These are phyloP conservation scores for Drosophila sp. DNA, from an alignment of 1,140 invertebrate genomes.

Conservation along the genomic window DNA sequence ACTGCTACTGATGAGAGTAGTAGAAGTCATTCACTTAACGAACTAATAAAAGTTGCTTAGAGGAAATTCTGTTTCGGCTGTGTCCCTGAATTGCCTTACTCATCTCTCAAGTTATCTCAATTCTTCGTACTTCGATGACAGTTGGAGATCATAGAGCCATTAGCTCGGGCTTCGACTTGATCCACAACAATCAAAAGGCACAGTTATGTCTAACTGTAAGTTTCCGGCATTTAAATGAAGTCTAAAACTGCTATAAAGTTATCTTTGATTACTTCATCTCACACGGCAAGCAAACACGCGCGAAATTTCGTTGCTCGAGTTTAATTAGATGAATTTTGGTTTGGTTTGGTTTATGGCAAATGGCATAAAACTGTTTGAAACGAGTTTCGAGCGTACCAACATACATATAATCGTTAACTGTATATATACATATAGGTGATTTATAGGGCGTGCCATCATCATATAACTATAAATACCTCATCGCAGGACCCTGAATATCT, in stretches of 20 bases:
- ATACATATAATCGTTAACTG: conserved; percentile 11
- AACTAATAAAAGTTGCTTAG: background rate
- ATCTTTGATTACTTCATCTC: conserved; percentile 70
- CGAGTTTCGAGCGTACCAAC: conserved; percentile 48
- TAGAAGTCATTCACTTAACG: background rate
- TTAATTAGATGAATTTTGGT: conserved; percentile 55
- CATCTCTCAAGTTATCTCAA: conserved; percentile 24
- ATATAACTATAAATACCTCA: conserved; percentile 4
- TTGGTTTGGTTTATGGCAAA: conserved; percentile 42
- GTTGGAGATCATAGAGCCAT: conserved; percentile 33
- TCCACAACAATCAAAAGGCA: conserved; percentile 37
- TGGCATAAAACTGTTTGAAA: conserved; percentile 61
- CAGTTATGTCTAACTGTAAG: conserved; percentile 38
- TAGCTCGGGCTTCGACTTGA: conserved; percentile 41
- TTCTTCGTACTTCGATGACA: conserved; percentile 20
- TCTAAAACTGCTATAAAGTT: conserved; percentile 48
- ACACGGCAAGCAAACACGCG: conserved; percentile 15
- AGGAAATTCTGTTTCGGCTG: background rate
- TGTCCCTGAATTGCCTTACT: conserved; percentile 23
- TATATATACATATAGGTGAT: conserved; percentile 10
- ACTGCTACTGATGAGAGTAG: background rate
- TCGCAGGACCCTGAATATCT: background rate
- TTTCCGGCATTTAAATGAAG: conserved; percentile 70
- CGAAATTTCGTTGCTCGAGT: conserved; percentile 27
- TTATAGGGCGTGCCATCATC: background rate